Conservation (phyloP, 2,797 vertebrate species). For the Delichon dasypus region DNA sequence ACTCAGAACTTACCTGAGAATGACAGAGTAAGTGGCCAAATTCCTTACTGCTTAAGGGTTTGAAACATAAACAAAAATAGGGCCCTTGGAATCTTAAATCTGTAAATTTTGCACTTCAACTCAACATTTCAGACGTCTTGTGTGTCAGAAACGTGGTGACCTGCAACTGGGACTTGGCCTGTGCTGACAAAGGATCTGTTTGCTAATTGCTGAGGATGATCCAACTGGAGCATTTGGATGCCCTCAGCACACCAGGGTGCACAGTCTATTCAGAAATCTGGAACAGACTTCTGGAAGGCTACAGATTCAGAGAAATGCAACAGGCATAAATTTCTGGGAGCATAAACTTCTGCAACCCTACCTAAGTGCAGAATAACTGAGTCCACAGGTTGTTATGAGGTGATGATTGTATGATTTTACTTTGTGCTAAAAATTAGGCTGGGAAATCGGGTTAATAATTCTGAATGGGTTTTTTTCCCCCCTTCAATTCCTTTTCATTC, state of each 20-base stretch:
- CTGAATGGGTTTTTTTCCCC: background rate
- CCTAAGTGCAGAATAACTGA: background rate
- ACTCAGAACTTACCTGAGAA: background rate
- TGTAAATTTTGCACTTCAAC: background rate
- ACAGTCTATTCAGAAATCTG: background rate
- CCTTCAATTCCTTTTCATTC: slow-evolving; percentile 4
- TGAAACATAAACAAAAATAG: background rate
- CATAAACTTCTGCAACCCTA: background rate
- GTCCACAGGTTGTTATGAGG: background rate
- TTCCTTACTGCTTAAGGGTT: background rate
- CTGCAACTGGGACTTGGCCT: background rate
- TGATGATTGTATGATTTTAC: background rate
- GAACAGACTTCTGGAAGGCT: background rate
- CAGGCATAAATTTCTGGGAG: background rate
- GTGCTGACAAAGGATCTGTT: background rate
- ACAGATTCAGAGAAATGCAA: background rate
- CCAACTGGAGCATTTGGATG: background rate
- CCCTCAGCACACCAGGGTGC: background rate
- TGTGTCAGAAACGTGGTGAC: accelerated
- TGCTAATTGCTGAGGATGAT: background rate
- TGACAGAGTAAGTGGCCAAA: background rate
- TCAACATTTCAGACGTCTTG: background rate
- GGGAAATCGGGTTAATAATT: background rate
- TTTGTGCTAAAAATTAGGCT: slow-evolving; percentile 5
- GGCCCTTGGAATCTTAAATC: background rate